Conservation (phyloP, 2,888 invertebrate genomes). For the Athalia circularis region DNA sequence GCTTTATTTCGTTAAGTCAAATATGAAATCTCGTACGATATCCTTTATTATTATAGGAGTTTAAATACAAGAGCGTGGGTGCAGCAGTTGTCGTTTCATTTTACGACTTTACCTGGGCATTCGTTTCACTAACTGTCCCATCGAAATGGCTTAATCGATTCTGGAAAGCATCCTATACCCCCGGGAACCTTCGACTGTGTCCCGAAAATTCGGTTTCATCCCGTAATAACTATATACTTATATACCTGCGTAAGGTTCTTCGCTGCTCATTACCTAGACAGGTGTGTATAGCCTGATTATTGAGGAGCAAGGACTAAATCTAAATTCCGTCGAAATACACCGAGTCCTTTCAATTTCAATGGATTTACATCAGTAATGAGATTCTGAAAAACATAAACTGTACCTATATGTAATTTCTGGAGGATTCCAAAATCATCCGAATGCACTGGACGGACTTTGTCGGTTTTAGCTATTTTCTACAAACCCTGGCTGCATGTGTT, state of each 20-base stretch:
- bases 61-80: slow-evolving; percentile 27
- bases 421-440: too few relatives aligned
- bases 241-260: neutral
- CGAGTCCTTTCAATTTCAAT: too few relatives aligned
- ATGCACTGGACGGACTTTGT: too few relatives aligned
- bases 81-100: slow-evolving; percentile 25
- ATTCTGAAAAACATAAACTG: too few relatives aligned
- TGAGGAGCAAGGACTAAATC: too few relatives aligned
- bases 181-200: neutral
- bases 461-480: too few relatives aligned
- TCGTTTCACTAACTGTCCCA: slow-evolving; percentile 36
- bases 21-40: neutral
- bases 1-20: neutral
- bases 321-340: too few relatives aligned
- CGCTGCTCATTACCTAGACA: neutral
- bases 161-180: neutral
- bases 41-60: slow-evolving; percentile 17
- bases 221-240: neutral
- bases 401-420: too few relatives aligned
- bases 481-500: too few relatives aligned
- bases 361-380: too few relatives aligned
- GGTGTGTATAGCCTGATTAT: neutral
- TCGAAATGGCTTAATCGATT: slow-evolving; percentile 39
- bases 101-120: slow-evolving; percentile 36
- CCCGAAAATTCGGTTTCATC: neutral